Percentiles rank a stretch among this genome's conserved stretches.
Conservation (phyloP, 2,797 vertebrate genomes). For the Gobio occitaniae region DNA sequence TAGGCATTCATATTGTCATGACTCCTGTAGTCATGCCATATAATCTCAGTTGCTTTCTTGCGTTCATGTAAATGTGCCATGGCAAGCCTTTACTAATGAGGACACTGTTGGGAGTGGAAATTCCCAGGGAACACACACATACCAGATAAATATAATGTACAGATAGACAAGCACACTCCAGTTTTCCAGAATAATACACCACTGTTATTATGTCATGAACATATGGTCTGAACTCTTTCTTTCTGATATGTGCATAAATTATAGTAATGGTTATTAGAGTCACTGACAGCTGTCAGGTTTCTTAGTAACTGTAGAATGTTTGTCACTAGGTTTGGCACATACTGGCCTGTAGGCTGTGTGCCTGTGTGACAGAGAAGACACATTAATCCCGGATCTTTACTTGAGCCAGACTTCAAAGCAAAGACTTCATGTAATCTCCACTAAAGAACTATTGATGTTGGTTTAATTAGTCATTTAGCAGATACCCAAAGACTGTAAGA, state of each 20-base stretch:
- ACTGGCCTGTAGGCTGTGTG: background rate
- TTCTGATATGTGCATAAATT: conserved; percentile 8
- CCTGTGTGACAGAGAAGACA: background rate
- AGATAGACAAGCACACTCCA: conserved; percentile 5
- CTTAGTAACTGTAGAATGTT: conserved; percentile 46
- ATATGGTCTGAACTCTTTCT: conserved; percentile 8
- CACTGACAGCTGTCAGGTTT: conserved; percentile 26
- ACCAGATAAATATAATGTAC: background rate
- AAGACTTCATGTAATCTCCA: conserved; percentile 1
- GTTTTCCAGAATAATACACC: background rate
- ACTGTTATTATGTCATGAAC: conserved; percentile 1
- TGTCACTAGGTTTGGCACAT: conserved; percentile 8
- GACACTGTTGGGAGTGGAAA: background rate
- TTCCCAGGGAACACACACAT: conserved; percentile 27
- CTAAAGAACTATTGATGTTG: background rate
- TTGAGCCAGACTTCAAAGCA: conserved; percentile 1
- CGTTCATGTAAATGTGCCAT: conserved; percentile 33
- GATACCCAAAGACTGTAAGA: background rate
- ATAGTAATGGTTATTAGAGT: conserved; percentile 20
- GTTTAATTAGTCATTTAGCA: background rate
- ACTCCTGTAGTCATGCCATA: conserved; percentile 36
- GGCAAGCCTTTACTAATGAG: conserved; percentile 49
- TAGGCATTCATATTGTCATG: conserved; percentile 33
- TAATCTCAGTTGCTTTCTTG: conserved; percentile 39
- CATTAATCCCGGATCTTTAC: background rate